Evolutionary conservation across 2,888 invertebrate genomes (phyloP), one percentile per base, ranked within the genome.

Genomic region (Drosophila eohydei): DNA sequence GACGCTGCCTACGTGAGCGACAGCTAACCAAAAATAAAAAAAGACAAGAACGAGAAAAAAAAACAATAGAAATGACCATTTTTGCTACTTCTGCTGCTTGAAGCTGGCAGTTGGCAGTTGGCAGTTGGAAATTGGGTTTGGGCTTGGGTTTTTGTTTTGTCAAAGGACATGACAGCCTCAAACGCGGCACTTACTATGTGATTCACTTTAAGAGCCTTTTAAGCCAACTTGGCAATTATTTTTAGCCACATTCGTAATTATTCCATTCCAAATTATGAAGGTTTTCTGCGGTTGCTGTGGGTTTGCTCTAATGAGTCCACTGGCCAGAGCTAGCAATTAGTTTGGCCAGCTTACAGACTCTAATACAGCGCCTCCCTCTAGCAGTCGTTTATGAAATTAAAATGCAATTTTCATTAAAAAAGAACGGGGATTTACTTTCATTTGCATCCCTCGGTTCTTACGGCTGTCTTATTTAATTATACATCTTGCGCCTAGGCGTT

Each of bases 1-100:
- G 89, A 92, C 91, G 84, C 86, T 91, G 88, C 82, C 89, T 91
- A 90, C 90, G 92, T 91, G 92, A 92, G 91, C 91, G 90, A 90
- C 89, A 90, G 84, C 83, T 86, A 84, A 81, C 85, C 80, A 75
- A 84, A 82, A 76, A 73, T 46, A 60, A 48, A 51, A 80, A 54
- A 26, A 12, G 7, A 52, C 14, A 7, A 36, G 36, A 11, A 67
- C 63, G 2, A 41, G 16, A 28, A 26, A n/a, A 48, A 48, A 28
- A 28, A 28, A 50, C 32, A 50, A 34, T 50, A 34, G 50, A 34
- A 50, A 50, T 32, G 67, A 62, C 75, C 81, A 76, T 71, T 87
- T 61, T 83, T 62, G 44, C 48, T 40, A n/a, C 56, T 54, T 26
- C 34, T 16, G 43, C 34, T 70, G 12, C 30, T 36, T 5, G 2